Percentiles rank a stretch among this genome's conserved stretches.
phyloP scores from a whole-genome alignment of 2,113 vertebrate species.

The Gorsachius goisagi region DNA sequence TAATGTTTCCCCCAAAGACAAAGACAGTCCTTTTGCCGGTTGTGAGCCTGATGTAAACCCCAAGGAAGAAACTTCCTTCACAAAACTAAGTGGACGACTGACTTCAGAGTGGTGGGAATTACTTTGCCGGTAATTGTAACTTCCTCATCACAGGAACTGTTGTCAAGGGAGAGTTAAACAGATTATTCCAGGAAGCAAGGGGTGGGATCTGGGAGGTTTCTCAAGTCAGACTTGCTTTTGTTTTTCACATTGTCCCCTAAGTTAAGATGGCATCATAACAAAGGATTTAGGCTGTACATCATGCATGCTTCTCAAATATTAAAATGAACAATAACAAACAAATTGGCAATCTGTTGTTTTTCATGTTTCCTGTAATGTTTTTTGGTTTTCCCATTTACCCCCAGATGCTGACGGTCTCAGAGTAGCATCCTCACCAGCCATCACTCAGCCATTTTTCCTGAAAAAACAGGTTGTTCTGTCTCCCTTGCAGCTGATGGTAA shows the following conservation, averaged over 20 bases:
- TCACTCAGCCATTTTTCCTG: background rate
- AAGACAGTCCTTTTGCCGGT: background rate
- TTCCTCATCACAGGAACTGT: background rate
- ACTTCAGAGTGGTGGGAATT: background rate
- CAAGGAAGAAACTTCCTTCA: background rate
- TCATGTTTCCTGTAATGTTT: background rate
- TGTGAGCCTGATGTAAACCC: background rate
- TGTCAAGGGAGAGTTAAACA: background rate
- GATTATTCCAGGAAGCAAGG: background rate
- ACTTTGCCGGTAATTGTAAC: background rate
- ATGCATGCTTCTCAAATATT: background rate
- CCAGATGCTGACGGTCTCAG: background rate
- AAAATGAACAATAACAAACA: background rate
- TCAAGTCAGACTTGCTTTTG: background rate
- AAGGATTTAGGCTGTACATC: background rate
- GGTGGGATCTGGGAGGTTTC: background rate
- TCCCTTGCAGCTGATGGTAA: background rate
- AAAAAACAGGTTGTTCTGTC: background rate
- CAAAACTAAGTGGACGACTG: background rate
- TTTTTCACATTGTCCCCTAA: background rate
- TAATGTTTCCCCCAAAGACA: background rate
- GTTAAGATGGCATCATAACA: background rate
- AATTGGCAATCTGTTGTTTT: background rate
- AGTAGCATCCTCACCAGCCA: background rate
- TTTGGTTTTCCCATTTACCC: background rate